Percentiles rank a stretch among this genome's conserved stretches.
Conservation (phyloP, 2,888 invertebrate genomes). For the Ormyrus thymus region DNA sequence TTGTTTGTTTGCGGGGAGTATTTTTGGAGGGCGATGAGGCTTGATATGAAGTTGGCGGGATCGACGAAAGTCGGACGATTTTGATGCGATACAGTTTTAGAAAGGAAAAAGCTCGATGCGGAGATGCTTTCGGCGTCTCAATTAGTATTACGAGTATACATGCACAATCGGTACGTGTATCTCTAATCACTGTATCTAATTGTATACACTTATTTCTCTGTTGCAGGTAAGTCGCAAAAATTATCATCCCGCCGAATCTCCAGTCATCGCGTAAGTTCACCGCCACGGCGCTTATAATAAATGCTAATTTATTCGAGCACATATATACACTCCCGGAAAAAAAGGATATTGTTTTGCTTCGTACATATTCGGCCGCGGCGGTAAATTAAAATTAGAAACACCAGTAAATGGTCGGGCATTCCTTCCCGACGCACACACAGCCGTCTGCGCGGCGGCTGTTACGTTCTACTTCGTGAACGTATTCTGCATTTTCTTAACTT, state of each 20-base stretch:
- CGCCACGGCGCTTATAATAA: background rate
- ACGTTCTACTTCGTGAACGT: constrained; percentile 43
- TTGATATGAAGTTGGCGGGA: too few species aligned
- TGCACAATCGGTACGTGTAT: too few species aligned
- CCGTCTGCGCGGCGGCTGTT: background rate
- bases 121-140: too few species aligned
- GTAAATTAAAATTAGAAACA: constrained; percentile 6
- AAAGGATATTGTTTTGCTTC: background rate
- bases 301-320: background rate
- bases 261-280: constrained; percentile 17
- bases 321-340: background rate
- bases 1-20: background rate
- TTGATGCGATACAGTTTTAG: too few species aligned
- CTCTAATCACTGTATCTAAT: too few species aligned
- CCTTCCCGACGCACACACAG: background rate
- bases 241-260: background rate
- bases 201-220: background rate
- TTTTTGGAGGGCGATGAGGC: background rate
- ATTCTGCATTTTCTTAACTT: constrained; percentile 38
- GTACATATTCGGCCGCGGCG: too few species aligned
- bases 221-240: constrained; percentile 42
- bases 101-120: too few species aligned
- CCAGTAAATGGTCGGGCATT: constrained; percentile 10
- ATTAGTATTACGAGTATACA: too few species aligned
- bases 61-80: too few species aligned